These are phyloP conservation scores for Sarcophaga variegata DNA, from an alignment of 2,888 invertebrate species.

Conservation along the genomic window DNA sequence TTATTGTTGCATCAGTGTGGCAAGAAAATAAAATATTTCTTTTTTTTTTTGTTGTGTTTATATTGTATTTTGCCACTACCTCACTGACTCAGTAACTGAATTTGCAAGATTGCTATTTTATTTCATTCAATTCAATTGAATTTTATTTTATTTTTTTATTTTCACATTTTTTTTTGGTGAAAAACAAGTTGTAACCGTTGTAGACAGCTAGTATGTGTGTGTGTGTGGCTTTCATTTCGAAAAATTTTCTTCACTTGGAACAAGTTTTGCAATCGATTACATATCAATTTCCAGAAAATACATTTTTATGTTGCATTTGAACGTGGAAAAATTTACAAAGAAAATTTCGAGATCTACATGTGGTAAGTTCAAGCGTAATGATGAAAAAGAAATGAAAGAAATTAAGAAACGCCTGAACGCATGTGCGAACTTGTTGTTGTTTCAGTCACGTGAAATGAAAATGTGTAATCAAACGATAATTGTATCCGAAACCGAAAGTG, in stretches of 20 bases:
- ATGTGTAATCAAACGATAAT: no score
- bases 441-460: no score
- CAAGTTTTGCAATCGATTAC: conserved; percentile 52
- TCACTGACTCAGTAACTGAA: conserved; percentile 61
- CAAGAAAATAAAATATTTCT: conserved; percentile 10
- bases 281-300: conserved; percentile 37
- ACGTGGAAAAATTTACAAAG: background rate
- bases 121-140: background rate
- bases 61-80: conserved; percentile 27
- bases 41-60: background rate
- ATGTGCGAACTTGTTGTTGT: no score
- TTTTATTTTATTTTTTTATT: background rate
- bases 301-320: background rate
- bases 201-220: background rate
- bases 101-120: conserved; percentile 29
- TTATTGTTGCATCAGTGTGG: conserved; percentile 52
- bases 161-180: background rate
- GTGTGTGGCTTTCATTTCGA: background rate
- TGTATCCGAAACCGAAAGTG: no score
- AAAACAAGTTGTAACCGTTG: conserved; percentile 35
- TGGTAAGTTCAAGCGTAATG: background rate
- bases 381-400: background rate
- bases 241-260: conserved; percentile 32
- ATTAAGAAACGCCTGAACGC: no score
- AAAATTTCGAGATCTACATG: background rate